Base-by-base conservation (phyloP, 2,113 vertebrate genomes). In the Scytalopus superciliaris region DNA sequence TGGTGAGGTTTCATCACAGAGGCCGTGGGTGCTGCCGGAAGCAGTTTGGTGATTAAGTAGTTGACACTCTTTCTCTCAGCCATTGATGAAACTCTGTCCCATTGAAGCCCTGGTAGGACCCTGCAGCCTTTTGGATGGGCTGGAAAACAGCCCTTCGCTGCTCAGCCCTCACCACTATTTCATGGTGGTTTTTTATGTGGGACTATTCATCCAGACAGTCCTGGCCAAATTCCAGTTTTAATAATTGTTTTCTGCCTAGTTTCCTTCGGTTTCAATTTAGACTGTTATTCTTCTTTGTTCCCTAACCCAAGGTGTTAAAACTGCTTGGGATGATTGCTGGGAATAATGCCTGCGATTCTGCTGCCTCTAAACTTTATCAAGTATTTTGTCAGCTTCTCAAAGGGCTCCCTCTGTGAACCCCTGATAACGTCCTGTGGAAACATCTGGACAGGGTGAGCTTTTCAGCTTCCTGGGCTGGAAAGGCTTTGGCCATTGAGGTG, bases 21-120 rank as follows among this genome's bases (percentile, higher is more conserved):
- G 80, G 56, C 56, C 2, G 37, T 88, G 90, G 93, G 90, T 84
- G 94, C 93, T 82, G 86, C 92, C 84, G 93, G 96, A 97, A 95
- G 92, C 92, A 80, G 19, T 95, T 81, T 96, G 93, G 64, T 96
- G 94, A 95, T 93, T 95, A 80, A 92, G 52, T 2, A 44, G 35
- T 28, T 80, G 90, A 88, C 59, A 37, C 47, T 93, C 81, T 96
- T 93, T 89, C 89, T 94, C 82, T 94, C 83, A 60, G 5, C 68
- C 69, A 70, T 90, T 77, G 78, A 69, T 47, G 95, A 91, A 90
- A 66, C 72, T 73, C 79, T 45, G 69, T 44, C 44, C 82, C 63
- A n/a, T 25, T 0, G 0, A 87, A 95, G 57, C 31, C 44, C 39
- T 69, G 39, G 8, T 7, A 66, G 53, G 40, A 56, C 35, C 56